Base-by-base conservation (phyloP, 2,888 invertebrate genomes). In the Polydesmus complanatus region DNA sequence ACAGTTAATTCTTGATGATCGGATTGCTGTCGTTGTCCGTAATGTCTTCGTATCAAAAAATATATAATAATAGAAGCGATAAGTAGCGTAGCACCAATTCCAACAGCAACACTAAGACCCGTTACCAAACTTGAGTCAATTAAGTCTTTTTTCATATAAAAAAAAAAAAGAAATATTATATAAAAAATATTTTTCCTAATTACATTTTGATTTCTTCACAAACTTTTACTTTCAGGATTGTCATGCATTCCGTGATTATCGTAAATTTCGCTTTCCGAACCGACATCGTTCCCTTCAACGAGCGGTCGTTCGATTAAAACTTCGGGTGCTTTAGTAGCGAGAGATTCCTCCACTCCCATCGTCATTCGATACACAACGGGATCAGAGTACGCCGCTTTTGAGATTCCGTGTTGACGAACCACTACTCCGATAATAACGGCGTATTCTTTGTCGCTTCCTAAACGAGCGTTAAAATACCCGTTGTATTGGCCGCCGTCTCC, bases 401-500 rank as follows among this genome's bases (percentile, higher is more conserved):
- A 83, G 0, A 81, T 74, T 67, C 81, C 81, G 68, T 83, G 80
- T 62, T 83, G 77, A 37, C 79, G 79, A 74, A 86, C 87, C 1
- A 84, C 80, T 60, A 88, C 78, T 19, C 86, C 87, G 60, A 86
- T 73, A 54, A 84, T 80, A 2, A 89, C 78, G 66, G 85, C 81
- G 64, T 77, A 76, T 65, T 83, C 80, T 66, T 78, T 75, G 14
- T 80, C 78, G 27, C 79, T 72, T 11, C 80, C 78, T 57, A 93
- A 72, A 0, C 87, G 86, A 1, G 82, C 83, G 77, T 93, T 93
- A 66, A 79, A 82, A 70, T 82, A 90, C 0, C 81, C 81, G 64
- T 86, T 85, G 70, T 90, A 87, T 2, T 75, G 79, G 63, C 77
- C 78, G 11, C 81, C 81, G 73, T 92, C 86, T 3, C 93, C 93